Percentiles rank a stretch among this genome's conserved stretches.
Conservation (phyloP, 1,140 invertebrate species). For the Mya arenaria region DNA sequence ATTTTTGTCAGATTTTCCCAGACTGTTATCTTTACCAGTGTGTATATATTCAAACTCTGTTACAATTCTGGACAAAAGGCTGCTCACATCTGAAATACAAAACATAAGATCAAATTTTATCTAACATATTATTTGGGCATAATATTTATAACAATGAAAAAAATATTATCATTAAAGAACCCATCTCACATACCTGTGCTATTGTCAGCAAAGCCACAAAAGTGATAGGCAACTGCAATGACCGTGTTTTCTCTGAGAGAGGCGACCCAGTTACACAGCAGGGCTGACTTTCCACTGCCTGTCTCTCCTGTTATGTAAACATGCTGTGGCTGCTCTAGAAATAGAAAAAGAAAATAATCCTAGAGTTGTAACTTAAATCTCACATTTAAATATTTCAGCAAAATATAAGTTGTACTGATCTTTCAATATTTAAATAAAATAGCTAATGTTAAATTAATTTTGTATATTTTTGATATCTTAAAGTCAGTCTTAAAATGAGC, state of each 20-base stretch:
- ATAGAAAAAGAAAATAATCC: conserved; percentile 6
- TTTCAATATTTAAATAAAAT: too few relatives aligned
- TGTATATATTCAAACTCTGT: conserved; percentile 8
- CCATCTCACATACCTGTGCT: conserved; percentile 62
- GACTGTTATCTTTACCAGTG: too few relatives aligned
- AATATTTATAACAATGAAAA: too few relatives aligned
- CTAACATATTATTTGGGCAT: too few relatives aligned
- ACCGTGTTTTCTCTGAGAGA: conserved; percentile 37
- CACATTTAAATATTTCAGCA: too few relatives aligned
- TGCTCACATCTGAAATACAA: conserved; percentile 12
- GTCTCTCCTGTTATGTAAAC: conserved; percentile 60
- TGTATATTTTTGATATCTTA: too few relatives aligned
- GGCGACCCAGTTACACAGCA: conserved; percentile 68
- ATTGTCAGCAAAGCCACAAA: conserved; percentile 61
- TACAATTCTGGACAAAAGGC: conserved; percentile 8
- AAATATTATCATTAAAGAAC: too few relatives aligned
- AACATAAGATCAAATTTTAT: not conserved
- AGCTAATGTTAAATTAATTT: too few relatives aligned
- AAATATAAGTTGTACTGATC: too few relatives aligned
- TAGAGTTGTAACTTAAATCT: too few relatives aligned
- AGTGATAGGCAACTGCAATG: conserved; percentile 62
- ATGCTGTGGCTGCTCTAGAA: conserved; percentile 14
- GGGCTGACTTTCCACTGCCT: conserved; percentile 68
- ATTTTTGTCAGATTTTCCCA: too few relatives aligned
- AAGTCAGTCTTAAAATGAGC: too few relatives aligned